A percentile compares a stretch with the other conserved stretches of the same genome.
These are phyloP conservation scores for Lysandra bellargus DNA, from an alignment of 2,888 invertebrate species.

Conservation along the genomic window DNA sequence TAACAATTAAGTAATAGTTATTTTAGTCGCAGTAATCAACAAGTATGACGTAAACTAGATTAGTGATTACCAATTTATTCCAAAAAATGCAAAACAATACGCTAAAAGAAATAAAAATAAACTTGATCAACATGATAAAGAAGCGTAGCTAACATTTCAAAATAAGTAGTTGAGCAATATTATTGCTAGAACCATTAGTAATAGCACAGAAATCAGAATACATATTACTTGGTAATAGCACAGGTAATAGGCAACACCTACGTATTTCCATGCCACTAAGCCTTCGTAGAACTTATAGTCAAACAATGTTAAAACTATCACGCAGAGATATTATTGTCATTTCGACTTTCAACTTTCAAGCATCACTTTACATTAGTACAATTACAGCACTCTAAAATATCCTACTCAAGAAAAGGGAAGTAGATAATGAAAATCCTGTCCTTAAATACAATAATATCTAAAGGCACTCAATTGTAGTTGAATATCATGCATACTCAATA, in stretches of 20 bases:
- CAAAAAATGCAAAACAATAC: background rate
- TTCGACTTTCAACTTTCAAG: background rate
- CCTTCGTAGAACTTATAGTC: background rate
- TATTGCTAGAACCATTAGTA: background rate
- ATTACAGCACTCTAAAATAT: background rate
- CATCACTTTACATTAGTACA: background rate
- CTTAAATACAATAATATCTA: background rate
- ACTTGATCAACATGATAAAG: background rate
- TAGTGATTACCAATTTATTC: background rate
- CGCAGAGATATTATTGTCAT: background rate
- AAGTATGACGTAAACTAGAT: background rate
- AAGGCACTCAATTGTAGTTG: background rate
- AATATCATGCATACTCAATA: background rate
- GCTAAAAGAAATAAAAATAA: background rate
- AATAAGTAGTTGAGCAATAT: background rate
- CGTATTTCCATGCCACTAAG: background rate
- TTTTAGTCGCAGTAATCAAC: background rate
- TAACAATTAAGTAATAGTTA: background rate
- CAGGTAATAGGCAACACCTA: background rate
- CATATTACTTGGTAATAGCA: too few species aligned
- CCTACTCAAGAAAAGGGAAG: background rate
- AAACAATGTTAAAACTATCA: background rate
- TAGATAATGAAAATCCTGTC: background rate
- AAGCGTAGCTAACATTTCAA: background rate
- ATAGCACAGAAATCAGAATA: background rate